Base-by-base conservation (phyloP, 2,888 invertebrate species). In the Tenodera sinensis region DNA sequence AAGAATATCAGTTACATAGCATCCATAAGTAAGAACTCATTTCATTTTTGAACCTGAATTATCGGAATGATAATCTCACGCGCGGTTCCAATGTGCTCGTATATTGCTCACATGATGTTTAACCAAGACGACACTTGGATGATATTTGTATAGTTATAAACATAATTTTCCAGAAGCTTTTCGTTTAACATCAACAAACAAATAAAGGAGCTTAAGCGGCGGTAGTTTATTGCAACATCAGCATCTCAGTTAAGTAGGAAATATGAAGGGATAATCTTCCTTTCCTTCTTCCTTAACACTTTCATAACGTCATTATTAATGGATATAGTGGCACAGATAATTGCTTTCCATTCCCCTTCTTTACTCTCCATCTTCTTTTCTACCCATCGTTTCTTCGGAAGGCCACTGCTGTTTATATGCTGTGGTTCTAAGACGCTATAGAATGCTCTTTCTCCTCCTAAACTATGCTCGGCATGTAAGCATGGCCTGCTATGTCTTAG, bases 381-480 rank as follows among this genome's bases (percentile, higher is more conserved):
- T 71, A 20, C 20, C 54, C 54, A 14, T 25, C 54, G 54, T 71
- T 71, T 71, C 54, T 71, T 71, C 54, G 54, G 54, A 71, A 71
- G 54, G 54, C 54, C 54, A 71, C 54, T 20, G 54, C 54, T 71
- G 54, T 71, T 71, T 71, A 71, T 71, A 71, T 71, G 54, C 20
- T 71, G 42, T 25, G 54, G 54, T 71, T 71, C 54, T 71, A 71
- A 71, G 54, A 71, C 54, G 54, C 54, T 71, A 71, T 71, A 71
- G 54, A 71, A 71, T 25, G 54, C 54, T 71, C 20, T 4, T 54
- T 6, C 20, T 71, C 85, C 84, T 88, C 85, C 89, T 89, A 89
- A 89, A 89, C 89, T 89, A 89, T 89, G 88, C 89, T 88, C 88
- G 89, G 89, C 88, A 89, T 89, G 89, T 85, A 71, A n/a, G 54